Evolutionary conservation across 1,140 invertebrate genomes (phyloP), one percentile per base, ranked within the genome.

Genomic region (Drosophila fuyamai): DNA sequence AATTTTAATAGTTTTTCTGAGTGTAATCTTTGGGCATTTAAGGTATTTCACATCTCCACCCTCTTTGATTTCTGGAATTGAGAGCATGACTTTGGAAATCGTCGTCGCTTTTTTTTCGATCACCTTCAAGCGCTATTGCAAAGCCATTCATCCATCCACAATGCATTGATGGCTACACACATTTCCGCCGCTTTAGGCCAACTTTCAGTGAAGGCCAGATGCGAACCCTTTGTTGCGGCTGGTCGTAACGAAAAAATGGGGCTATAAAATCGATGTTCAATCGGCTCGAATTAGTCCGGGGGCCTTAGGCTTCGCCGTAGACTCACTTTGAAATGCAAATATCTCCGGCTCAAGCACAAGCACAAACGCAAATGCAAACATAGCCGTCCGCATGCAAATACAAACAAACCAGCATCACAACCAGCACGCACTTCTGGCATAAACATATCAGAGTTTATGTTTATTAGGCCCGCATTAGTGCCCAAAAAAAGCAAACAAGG

Each of bases 261-360:
- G 67, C 76, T 83, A 86, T 86, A 83, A 83, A 88, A 88, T 83
- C 79, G 59, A 73, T 86, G 70, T 74, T 88, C 83, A 81, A 88
- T 89, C 79, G 65, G 44, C 18, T 66, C 60, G 77, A 84, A 84
- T 84, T 74, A 76, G 81, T 76, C 65, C 71, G 78, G 71, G 76
- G 74, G 63, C 60, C 71, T 62, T 7, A 14, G 29, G 18, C 67
- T 23, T 27, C 60, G 72, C 76, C 76, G 44, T 60, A 88, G 79
- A 79, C 79, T 80, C 84, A 82, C 79, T 88, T 86, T 86, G 84
- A 79, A 86, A 86, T 86, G 83, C 83, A 86, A 86, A 86, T 86
- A 85, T 68, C 58, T 76, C 13, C 67, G 44, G 47, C 50, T 74
- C 40, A 44, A 50, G 59, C 65, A 74, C 40, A 56, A 65, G 59